Conservation (phyloP, 2,797 vertebrate genomes). For the Nasua narica region DNA sequence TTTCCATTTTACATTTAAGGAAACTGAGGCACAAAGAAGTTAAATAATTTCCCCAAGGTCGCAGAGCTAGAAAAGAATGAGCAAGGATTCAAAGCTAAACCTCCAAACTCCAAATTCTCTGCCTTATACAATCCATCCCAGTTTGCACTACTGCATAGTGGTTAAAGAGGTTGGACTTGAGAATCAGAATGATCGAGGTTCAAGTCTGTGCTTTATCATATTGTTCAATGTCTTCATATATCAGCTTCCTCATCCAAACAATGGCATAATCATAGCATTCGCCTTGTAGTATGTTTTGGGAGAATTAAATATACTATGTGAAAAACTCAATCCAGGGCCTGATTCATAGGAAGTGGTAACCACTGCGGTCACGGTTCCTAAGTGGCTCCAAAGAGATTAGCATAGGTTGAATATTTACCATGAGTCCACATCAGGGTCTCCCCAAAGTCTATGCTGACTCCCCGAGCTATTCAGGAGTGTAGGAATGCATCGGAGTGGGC, state of each 20-base stretch:
- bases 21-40: neutral
- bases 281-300: neutral
- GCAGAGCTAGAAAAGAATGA: neutral
- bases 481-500: neutral
- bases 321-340: neutral
- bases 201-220: neutral
- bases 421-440: neutral
- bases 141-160: neutral
- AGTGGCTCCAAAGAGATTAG: neutral
- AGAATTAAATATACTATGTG: neutral
- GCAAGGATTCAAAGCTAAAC: neutral
- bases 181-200: neutral
- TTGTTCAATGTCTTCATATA: neutral
- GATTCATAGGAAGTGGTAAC: neutral
- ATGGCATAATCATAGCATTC: neutral
- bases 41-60: neutral
- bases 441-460: neutral
- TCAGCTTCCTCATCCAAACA: neutral
- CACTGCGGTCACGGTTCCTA: neutral
- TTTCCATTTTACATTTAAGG: neutral
- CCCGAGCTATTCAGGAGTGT: neutral
- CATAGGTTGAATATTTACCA: neutral
- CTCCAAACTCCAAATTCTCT: neutral
- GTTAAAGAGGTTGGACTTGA: neutral
- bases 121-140: neutral